A percentile compares a stretch with the other conserved stretches of the same genome.
Evolutionary conservation across 1,140 invertebrate species (phyloP).

Genomic region (Ctenoplectra terminalis): DNA sequence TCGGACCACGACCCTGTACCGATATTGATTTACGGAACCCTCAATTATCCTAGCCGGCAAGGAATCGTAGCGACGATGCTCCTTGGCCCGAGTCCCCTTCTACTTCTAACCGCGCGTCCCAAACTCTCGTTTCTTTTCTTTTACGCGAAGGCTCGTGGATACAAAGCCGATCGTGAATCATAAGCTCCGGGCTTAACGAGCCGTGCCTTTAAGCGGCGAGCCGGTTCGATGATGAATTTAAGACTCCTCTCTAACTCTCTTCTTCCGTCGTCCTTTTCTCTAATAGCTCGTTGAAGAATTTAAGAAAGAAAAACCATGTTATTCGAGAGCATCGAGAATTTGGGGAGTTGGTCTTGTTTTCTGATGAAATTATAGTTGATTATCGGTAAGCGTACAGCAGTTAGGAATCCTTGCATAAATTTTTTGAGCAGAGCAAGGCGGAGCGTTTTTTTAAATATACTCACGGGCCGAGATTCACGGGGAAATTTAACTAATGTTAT

Average conservation of each 20-base stretch:
- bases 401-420: background rate
- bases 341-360: background rate
- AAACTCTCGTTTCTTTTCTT: slow-evolving; percentile 54
- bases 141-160: slow-evolving; percentile 43
- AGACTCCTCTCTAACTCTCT: slow-evolving; percentile 17
- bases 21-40: slow-evolving; percentile 75
- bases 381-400: background rate
- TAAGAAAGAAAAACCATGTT: background rate
- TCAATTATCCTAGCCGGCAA: slow-evolving; percentile 70
- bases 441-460: slow-evolving; percentile 32
- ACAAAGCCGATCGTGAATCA: slow-evolving; percentile 73
- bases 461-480: slow-evolving; percentile 6
- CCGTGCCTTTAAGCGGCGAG: slow-evolving; percentile 58
- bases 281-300: slow-evolving; percentile 21
- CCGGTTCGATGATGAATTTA: slow-evolving; percentile 65
- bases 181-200: slow-evolving; percentile 73
- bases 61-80: slow-evolving; percentile 57
- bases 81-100: slow-evolving; percentile 17
- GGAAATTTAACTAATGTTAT: slow-evolving; percentile 63
- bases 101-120: slow-evolving; percentile 16
- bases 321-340: background rate
- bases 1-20: slow-evolving; percentile 29
- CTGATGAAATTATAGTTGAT: background rate
- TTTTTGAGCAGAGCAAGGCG: too few relatives aligned
- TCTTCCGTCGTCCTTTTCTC: background rate